Evolutionary conservation across 2,888 invertebrate genomes (phyloP), one percentile per base, ranked within the genome.

Genomic region (Phengaris alcon): DNA sequence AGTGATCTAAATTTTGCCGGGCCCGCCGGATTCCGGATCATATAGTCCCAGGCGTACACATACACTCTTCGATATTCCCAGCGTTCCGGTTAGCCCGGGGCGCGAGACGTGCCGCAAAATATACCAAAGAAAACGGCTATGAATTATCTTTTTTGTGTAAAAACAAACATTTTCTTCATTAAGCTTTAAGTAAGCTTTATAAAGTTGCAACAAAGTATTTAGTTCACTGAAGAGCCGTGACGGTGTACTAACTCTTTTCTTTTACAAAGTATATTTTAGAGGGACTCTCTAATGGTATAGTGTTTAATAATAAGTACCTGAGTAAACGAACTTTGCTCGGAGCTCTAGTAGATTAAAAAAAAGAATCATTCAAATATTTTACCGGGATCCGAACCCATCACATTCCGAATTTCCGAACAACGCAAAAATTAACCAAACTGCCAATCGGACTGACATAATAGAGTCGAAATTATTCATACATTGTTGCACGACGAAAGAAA

Each of bases 101-200:
- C 64, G 64, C 8, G 64, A 44, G 13, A 64, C 64, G 35, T 64
- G 64, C 64, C 51, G 12, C 12, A 70, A 70, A 70, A 70, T 70
- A 22, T 22, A 51, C 48, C 51, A 51, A 51, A 70, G 70, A 15
- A 35, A 70, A 70, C 51, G 51, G 51, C 51, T 15, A n/a, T 70
- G 70, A 70, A 51, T 22, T 70, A 70, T 70, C 9, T 70, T 15
- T 69, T 69, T 15, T 70, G 51, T 51, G 51, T 51, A 51, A 51
- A 70, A 70, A 70, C 51, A 70, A 70, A 46, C 12, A 35, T 64
- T 64, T 35, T 64, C 64, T 64, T 64, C 64, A 13, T 13, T 64
- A 64, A 64, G 64, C 64, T 10, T 35, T 64, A 64, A 64, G 64
- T 35, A 64, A 64, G 64, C 64, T 64, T 64, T 35, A 44, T 35